Conservation (phyloP, 2,113 vertebrate genomes). For the Cyprinodon variegatus region DNA sequence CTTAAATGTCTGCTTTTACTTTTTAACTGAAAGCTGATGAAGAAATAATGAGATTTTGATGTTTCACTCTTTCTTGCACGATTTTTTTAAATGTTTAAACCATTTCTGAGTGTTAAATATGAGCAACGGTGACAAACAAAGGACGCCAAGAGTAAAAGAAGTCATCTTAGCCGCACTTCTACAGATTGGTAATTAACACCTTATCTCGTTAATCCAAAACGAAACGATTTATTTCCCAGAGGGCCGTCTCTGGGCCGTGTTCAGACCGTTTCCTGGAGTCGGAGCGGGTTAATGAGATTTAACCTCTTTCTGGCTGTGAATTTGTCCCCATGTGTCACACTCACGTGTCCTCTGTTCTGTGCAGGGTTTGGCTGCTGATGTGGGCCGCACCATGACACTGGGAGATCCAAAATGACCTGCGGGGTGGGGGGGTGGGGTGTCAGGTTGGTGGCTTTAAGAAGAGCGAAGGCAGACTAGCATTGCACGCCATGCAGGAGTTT, state of each 20-base stretch:
- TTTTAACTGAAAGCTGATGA: not conserved
- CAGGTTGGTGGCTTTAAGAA: conserved; percentile 48
- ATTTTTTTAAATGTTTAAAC: no score
- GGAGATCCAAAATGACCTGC: conserved; percentile 85
- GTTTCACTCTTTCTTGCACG: not conserved
- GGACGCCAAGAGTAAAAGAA: not conserved
- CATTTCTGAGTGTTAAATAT: not conserved
- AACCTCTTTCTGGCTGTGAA: not conserved
- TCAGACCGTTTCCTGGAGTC: not conserved
- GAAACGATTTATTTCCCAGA: conserved; percentile 8
- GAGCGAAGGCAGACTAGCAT: conserved; percentile 16
- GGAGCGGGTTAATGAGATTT: not conserved
- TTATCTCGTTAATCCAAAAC: conserved; percentile 31
- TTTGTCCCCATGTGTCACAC: conserved; percentile 51
- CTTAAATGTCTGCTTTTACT: not conserved
- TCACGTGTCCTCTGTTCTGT: conserved; percentile 83
- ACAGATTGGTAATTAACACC: conserved; percentile 21
- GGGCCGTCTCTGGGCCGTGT: not conserved
- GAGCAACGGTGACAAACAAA: not conserved
- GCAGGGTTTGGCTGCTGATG: conserved; percentile 84
- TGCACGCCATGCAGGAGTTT: conserved; percentile 68
- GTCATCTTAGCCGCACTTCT: conserved; percentile 8
- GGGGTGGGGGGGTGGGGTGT: conserved; percentile 53
- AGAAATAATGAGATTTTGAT: not conserved
- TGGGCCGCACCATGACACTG: conserved; percentile 79